These are phyloP conservation scores for Mythimna pallens DNA, from an alignment of 2,888 invertebrate genomes.

Conservation along the genomic window DNA sequence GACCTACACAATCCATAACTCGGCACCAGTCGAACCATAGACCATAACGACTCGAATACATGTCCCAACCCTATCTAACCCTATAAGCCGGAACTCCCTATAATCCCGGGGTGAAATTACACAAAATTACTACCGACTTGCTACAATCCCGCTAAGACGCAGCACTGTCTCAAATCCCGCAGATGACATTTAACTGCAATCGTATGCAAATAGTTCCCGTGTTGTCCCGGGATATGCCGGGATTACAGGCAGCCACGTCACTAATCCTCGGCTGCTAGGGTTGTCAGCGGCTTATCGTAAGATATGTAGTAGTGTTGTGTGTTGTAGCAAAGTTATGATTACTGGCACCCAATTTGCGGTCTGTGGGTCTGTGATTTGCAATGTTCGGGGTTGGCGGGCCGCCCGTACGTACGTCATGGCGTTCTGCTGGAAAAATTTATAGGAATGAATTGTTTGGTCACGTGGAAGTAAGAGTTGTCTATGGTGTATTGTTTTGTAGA, in stretches of 20 bases:
- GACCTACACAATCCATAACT: constrained; percentile 41
- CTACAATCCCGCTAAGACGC: constrained; percentile 70
- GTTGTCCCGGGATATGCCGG: constrained; percentile 80
- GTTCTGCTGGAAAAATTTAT: constrained; percentile 47
- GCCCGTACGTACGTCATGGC: constrained; percentile 55
- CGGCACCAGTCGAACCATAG: constrained; percentile 34
- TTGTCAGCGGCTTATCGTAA: constrained; percentile 82
- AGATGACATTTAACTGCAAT: constrained; percentile 87
- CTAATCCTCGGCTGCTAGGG: constrained; percentile 81
- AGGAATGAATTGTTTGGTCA: constrained; percentile 20
- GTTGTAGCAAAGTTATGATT: constrained; percentile 71
- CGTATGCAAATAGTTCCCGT: constrained; percentile 83
- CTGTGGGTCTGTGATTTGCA: constrained; percentile 63
- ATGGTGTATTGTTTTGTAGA: background rate
- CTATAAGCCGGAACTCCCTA: constrained; percentile 52
- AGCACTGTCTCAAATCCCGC: constrained; percentile 81
- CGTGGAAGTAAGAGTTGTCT: background rate
- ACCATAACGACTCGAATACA: constrained; percentile 43
- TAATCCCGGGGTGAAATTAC: constrained; percentile 71
- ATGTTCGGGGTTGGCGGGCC: constrained; percentile 48
- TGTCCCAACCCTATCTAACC: constrained; percentile 6
- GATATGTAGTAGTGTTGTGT: constrained; percentile 77
- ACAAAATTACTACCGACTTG: constrained; percentile 74
- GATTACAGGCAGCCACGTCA: constrained; percentile 77
- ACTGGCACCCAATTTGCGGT: constrained; percentile 66